Percentiles rank a stretch among this genome's conserved stretches.
Conservation (phyloP, 2,797 vertebrate genomes). For the Sarcophilus harrisii region DNA sequence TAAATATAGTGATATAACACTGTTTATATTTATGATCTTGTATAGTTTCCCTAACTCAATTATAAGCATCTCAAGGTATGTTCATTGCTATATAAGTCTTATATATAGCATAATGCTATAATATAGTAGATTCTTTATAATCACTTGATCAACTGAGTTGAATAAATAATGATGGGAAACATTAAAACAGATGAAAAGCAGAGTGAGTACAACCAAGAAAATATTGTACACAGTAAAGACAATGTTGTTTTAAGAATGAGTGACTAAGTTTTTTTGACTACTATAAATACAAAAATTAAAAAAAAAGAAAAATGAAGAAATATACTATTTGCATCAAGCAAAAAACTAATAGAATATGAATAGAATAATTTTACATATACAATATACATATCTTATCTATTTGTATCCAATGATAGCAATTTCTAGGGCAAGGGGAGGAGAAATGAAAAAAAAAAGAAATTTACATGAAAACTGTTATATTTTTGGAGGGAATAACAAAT, state of each 20-base stretch:
- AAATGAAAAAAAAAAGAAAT: not conserved
- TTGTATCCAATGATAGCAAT: not conserved
- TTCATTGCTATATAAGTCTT: not conserved
- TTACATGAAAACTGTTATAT: not conserved
- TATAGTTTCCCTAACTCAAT: not conserved
- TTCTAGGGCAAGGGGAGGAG: not conserved
- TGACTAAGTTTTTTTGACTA: not conserved
- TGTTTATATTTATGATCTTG: not conserved
- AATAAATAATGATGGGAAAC: conserved; percentile 10
- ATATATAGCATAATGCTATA: not conserved
- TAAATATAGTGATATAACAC: not conserved
- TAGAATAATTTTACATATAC: not conserved
- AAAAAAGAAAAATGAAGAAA: not conserved
- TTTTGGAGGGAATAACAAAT: not conserved
- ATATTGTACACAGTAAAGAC: not conserved
- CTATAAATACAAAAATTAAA: not conserved
- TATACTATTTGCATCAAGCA: not conserved
- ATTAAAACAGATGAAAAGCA: conserved; percentile 5
- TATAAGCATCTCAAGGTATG: not conserved
- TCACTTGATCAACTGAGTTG: conserved; percentile 27
- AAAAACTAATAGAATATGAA: not conserved
- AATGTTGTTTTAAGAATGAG: not conserved
- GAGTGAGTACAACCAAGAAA: not conserved
- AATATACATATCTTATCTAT: not conserved
- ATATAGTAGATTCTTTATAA: not conserved